Conservation (phyloP, 2,113 vertebrate genomes). For the Otocyon megalotis region DNA sequence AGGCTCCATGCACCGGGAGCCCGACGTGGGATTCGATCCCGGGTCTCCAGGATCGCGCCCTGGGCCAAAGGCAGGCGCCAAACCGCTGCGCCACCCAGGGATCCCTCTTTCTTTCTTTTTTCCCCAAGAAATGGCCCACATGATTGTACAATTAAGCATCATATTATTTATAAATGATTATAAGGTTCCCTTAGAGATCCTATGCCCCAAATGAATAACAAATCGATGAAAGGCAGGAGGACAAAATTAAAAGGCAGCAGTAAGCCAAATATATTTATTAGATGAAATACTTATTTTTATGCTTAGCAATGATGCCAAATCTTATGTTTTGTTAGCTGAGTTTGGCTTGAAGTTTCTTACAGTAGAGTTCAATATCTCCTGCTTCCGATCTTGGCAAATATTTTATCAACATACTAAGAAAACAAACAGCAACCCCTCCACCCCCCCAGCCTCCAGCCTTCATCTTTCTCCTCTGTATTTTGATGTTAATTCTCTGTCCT, state of each 20-base stretch:
- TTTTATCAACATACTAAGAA: neutral
- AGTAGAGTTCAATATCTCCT: neutral
- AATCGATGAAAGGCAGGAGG: neutral
- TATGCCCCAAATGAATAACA: neutral
- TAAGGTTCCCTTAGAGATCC: neutral
- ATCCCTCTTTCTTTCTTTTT: constrained; percentile 46
- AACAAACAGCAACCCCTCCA: neutral
- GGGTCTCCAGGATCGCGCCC: too few species aligned
- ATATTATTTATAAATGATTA: constrained; percentile 39
- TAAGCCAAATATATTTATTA: neutral
- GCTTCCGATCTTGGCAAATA: constrained; percentile 44
- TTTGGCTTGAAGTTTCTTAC: neutral
- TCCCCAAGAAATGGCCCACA: constrained; percentile 28
- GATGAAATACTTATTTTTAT: neutral
- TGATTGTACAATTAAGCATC: neutral
- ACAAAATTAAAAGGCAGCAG: neutral
- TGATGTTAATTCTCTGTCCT: neutral
- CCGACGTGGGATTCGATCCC: too few species aligned
- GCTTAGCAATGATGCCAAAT: neutral
- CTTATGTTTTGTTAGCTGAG: neutral
- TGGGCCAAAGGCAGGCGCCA: too few species aligned
- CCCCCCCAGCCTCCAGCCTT: neutral
- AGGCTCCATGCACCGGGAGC: too few species aligned
- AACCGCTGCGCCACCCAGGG: too few species aligned
- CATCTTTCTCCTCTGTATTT: neutral